Percentiles rank a stretch among this genome's conserved stretches.
Conservation (phyloP, 2,888 invertebrate species). For the Hirtodrosophila duncani region DNA sequence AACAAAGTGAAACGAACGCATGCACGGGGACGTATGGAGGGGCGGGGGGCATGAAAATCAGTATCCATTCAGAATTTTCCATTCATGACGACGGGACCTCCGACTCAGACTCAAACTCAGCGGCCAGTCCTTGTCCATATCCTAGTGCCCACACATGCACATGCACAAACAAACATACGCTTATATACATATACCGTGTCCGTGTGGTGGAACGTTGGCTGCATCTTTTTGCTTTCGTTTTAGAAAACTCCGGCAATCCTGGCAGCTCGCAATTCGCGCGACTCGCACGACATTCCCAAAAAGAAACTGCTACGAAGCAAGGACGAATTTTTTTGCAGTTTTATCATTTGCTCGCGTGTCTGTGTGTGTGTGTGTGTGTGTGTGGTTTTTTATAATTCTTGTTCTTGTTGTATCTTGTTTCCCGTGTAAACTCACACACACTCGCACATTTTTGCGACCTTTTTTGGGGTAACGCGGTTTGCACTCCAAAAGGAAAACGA, state of each 20-base stretch:
- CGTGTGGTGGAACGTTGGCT: conserved; percentile 11
- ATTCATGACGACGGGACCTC: conserved; percentile 3
- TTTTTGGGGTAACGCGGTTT: too few relatives aligned
- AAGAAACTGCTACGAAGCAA: conserved; percentile 77
- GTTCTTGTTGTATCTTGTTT: too few relatives aligned
- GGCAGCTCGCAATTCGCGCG: conserved; percentile 6
- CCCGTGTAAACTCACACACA: too few relatives aligned
- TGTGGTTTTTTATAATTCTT: too few relatives aligned
- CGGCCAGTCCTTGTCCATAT: conserved; percentile 5
- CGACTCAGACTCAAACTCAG: conserved; percentile 1
- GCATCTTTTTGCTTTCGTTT: conserved; percentile 75
- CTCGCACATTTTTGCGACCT: too few relatives aligned
- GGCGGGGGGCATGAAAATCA: too few relatives aligned
- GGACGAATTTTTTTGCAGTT: conserved; percentile 77
- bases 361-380: neutral
- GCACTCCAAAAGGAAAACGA: too few relatives aligned
- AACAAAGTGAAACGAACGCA: neutral
- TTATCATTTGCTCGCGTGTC: conserved; percentile 38
- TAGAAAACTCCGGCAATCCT: conserved; percentile 55
- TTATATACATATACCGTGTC: conserved; percentile 2
- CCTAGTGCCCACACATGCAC: conserved; percentile 6
- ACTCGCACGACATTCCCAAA: conserved; percentile 67
- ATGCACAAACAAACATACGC: conserved; percentile 7
- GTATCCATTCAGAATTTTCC: conserved; percentile 2
- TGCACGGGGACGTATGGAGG: conserved; percentile 1